phyloP scores from a whole-genome alignment of 1,140 invertebrate genomes.

The Psilanteris sp. region DNA sequence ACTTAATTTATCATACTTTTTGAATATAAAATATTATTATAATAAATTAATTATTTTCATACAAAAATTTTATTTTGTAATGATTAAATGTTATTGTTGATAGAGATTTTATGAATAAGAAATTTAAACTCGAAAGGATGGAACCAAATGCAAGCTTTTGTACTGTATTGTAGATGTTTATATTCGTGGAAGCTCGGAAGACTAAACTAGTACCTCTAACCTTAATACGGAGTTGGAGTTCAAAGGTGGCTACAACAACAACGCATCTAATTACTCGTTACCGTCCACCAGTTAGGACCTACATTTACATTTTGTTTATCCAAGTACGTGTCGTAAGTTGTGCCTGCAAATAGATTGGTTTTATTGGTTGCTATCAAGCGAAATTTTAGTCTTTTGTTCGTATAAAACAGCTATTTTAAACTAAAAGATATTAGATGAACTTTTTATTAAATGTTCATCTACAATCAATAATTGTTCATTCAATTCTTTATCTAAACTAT shows the following conservation, averaged over 20 bases:
- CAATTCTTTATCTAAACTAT: too few species aligned
- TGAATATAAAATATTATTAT: too few species aligned
- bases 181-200: conserved; percentile 41
- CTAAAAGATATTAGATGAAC: neutral
- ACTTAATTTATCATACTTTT: too few species aligned
- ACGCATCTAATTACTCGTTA: conserved; percentile 78
- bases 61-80: too few species aligned
- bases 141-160: conserved; percentile 29
- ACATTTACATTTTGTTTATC: conserved; percentile 78
- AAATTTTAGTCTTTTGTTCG: conserved; percentile 51
- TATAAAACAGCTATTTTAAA: conserved; percentile 19
- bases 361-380: conserved; percentile 68
- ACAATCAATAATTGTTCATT: too few species aligned
- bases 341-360: conserved; percentile 71
- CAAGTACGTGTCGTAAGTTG: conserved; percentile 70
- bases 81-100: too few species aligned
- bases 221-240: conserved; percentile 72
- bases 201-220: conserved; percentile 62
- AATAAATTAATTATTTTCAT: too few species aligned
- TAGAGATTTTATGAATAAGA: too few species aligned
- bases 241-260: conserved; percentile 75
- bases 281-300: conserved; percentile 65
- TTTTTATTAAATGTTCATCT: conserved; percentile 35
- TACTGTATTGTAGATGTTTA: conserved; percentile 38
- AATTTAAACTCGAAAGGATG: too few species aligned